phyloP scores from a whole-genome alignment of 2,113 vertebrate genomes.

The Leptocoma aspasia region DNA sequence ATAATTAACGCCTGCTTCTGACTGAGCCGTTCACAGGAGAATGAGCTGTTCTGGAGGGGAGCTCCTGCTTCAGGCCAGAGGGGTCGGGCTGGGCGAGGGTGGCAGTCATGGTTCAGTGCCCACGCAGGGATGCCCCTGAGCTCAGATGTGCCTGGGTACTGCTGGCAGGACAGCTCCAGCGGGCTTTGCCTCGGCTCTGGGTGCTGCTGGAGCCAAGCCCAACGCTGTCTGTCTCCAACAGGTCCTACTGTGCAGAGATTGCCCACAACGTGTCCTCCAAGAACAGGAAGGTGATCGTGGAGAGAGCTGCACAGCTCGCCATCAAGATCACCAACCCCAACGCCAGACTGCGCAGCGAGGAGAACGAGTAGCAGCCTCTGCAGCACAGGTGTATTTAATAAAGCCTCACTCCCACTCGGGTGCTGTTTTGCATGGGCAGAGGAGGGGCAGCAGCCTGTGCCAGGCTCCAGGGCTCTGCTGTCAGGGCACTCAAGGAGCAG shows the following conservation, averaged over 20 bases:
- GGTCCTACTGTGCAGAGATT: constrained; percentile 95
- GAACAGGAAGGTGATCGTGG: constrained; percentile 96
- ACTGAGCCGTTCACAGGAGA: fast-evolving
- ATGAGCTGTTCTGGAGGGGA: fast-evolving
- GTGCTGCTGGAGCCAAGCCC: fast-evolving
- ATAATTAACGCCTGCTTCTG: fast-evolving
- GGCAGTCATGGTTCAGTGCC: fast-evolving
- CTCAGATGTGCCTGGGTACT: fast-evolving
- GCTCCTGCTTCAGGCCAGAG: background rate
- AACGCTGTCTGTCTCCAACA: fast-evolving
- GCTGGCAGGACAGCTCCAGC: fast-evolving
- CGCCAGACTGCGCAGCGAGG: constrained; percentile 95
- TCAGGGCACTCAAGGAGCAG: background rate
- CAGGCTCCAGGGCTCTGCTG: background rate
- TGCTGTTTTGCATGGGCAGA: background rate
- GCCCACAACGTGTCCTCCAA: constrained; percentile 98
- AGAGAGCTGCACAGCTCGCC: constrained; percentile 95
- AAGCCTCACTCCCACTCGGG: background rate
- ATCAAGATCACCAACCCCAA: constrained; percentile 98
- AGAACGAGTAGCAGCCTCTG: constrained; percentile 84
- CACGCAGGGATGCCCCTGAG: fast-evolving
- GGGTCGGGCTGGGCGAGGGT: fast-evolving
- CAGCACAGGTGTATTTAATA: constrained; percentile 69
- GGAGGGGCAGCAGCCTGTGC: background rate
- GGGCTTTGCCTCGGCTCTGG: too few relatives aligned